Evolutionary conservation across 2,113 vertebrate species (phyloP).

Genomic region (Spheniscus mendiculus): DNA sequence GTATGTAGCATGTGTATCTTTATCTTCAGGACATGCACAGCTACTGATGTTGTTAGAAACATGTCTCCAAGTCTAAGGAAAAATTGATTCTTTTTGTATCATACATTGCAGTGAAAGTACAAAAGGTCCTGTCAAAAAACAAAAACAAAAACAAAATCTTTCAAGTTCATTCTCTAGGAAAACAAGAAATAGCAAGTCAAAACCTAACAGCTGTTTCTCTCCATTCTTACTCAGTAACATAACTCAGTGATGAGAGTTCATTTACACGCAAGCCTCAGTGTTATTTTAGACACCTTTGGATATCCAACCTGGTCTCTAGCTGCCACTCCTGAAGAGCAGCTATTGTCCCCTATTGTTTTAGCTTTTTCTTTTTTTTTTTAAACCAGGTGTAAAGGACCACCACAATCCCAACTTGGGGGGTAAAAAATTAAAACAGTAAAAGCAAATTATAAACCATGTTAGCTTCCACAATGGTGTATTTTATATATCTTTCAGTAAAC

Average conservation of each 20-base stretch:
- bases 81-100: not conserved
- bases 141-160: not conserved
- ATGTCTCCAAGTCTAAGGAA: not conserved
- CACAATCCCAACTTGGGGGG: not conserved
- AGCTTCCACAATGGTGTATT: not conserved
- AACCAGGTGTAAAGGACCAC: not conserved
- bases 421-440: not conserved
- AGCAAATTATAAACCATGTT: not conserved
- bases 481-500: not conserved
- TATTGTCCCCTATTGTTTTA: not conserved
- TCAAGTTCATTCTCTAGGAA: not conserved
- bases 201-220: not conserved
- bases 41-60: not conserved
- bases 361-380: not conserved
- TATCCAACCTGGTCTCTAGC: not conserved
- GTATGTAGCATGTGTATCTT: not conserved
- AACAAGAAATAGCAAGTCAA: not conserved
- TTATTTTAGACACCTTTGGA: not conserved
- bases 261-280: not conserved
- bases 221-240: not conserved
- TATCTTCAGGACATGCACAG: not conserved
- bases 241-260: not conserved
- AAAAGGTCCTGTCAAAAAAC: not conserved
- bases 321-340: not conserved
- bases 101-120: not conserved